Evolutionary conservation across 2,797 vertebrate genomes (phyloP).

Genomic region (Sebastes cheni): DNA sequence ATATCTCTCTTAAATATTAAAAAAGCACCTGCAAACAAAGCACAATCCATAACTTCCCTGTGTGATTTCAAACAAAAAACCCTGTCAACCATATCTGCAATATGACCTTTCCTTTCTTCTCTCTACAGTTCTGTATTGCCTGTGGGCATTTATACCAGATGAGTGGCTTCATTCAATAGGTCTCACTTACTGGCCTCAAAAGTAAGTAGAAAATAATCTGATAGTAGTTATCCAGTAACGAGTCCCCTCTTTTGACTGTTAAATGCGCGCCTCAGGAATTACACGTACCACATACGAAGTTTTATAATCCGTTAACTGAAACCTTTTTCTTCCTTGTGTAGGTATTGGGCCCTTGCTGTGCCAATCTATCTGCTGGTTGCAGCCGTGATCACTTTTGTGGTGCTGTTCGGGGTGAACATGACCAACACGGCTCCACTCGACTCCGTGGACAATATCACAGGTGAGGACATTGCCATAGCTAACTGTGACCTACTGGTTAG

Average conservation of each 20-base stretch:
- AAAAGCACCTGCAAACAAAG: neutral
- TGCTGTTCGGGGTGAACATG: conserved; percentile 94
- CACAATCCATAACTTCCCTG: neutral
- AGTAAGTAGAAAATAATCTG: conserved; percentile 81
- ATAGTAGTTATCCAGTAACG: accelerated
- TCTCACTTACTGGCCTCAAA: conserved; percentile 97
- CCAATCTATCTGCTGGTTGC: conserved; percentile 91
- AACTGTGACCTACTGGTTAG: neutral
- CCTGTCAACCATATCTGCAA: neutral
- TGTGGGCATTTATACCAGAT: conserved; percentile 94
- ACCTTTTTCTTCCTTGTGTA: conserved; percentile 57
- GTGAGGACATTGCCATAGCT: conserved; percentile 62
- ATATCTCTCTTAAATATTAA: no score
- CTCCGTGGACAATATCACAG: conserved; percentile 92
- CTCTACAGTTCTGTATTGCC: conserved; percentile 87
- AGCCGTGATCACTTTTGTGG: conserved; percentile 75
- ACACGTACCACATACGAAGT: neutral
- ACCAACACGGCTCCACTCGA: conserved; percentile 91
- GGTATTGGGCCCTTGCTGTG: conserved; percentile 93
- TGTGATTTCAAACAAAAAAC: neutral
- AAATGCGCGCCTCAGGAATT: neutral
- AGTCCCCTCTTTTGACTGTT: neutral
- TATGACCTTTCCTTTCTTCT: neutral
- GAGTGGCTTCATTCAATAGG: conserved; percentile 92
- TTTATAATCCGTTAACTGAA: neutral